Evolutionary conservation across 2,797 vertebrate species (phyloP), one percentile per base, ranked within the genome.

Genomic region (Cossypha polioptera): DNA sequence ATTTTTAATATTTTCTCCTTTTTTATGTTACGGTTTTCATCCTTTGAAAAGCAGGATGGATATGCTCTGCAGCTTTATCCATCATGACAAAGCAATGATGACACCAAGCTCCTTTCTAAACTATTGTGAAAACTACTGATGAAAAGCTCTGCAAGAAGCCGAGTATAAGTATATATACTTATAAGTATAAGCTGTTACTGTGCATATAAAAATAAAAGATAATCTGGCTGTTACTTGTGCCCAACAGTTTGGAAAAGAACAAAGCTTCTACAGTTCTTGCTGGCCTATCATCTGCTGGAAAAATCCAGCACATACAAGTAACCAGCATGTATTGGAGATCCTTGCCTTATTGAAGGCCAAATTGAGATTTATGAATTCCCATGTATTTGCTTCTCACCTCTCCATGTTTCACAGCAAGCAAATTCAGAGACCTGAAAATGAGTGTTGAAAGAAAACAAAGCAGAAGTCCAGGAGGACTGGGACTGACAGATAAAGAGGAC

Each of bases 131-230:
- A 93, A 54, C 38, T 76, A 82, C 10, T 65, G 38, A 91, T 61
- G 57, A 77, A 86, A 92, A 74, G 47, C 13, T 65, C 74, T 33
- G 29, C 35, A 74, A 79, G 28, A 55, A 82, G 4, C 4, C 63
- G 73, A 79, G 29, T 29, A 53, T 40, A 75, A 61, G 45, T 47
- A 47, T 13, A 47, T 22, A 22, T 47, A 47, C 45, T 47, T 47
- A 13, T 22, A 45, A 45, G 43, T 45, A 45, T 45, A 47, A 47
- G 45, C 26, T 43, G 40, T 59, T 62, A 86, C 8, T 18, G 47
- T 51, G 21, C 16, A 61, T 61, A 47, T 55, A 89, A 87, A 94
- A 94, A 78, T 54, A 94, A 90, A 83, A 67, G 7, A 76, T 75
- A 14, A 80, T 59, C 50, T 74, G 54, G 24, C 25, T 93, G 22